A percentile compares a stretch with the other conserved stretches of the same genome.
Evolutionary conservation across 2,113 vertebrate species (phyloP).

Genomic region (Anhinga anhinga): DNA sequence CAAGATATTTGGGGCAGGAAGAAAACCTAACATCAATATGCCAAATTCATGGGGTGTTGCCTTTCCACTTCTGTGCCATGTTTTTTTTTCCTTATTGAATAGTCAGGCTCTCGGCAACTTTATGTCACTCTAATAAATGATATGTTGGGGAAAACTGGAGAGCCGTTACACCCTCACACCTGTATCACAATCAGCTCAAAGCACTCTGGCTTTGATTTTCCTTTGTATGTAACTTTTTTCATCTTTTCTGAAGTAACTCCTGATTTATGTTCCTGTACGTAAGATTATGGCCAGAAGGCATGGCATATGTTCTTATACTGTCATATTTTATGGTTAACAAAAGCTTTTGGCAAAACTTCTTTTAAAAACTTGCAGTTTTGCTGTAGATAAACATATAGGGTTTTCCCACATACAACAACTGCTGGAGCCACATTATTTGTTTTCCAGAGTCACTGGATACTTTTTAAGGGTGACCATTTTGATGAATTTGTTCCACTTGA

Average conservation of each 20-base stretch:
- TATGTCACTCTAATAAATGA: background rate
- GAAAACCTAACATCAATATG: background rate
- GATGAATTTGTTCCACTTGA: background rate
- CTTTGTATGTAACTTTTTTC: background rate
- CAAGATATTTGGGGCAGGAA: background rate
- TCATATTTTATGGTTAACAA: slow-evolving; percentile 1
- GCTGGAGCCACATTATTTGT: background rate
- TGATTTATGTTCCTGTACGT: background rate
- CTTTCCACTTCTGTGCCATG: background rate
- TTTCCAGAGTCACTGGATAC: background rate
- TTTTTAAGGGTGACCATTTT: background rate
- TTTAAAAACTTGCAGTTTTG: background rate
- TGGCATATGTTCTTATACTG: background rate
- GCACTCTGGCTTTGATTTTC: background rate
- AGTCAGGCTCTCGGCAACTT: background rate
- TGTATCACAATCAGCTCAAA: background rate
- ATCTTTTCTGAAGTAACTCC: background rate
- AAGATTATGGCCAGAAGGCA: slow-evolving; percentile 16
- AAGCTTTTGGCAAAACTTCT: slow-evolving; percentile 12
- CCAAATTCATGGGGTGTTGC: background rate
- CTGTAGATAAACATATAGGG: background rate
- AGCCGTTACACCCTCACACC: background rate
- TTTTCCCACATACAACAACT: background rate
- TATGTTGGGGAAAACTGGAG: background rate
- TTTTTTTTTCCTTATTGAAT: background rate